Base-by-base conservation (phyloP, 2,113 vertebrate species). In the Athene cunicularia region DNA sequence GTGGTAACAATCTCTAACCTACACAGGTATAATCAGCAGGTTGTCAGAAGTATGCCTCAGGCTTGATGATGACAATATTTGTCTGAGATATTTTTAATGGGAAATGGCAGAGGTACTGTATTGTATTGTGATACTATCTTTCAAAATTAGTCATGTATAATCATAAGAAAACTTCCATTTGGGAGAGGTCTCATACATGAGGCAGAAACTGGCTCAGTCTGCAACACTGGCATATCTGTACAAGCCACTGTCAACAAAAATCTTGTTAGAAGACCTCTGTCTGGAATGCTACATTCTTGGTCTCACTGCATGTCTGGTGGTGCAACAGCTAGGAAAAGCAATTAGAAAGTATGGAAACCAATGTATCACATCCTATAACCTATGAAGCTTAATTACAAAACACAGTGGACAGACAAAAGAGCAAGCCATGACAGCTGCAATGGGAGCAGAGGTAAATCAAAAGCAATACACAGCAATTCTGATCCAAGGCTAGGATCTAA, bases 141-240 rank as follows among this genome's bases (percentile, higher is more conserved):
- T 89, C 85, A 70, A 94, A 96, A 89, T 95, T 95, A 97, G 86
- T 95, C 60, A 80, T 23, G 26, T 58, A 45, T 87, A 91, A 95
- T 91, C 58, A 80, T 68, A 56, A 89, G 43, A 74, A 75, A 89
- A 39, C 47, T 91, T 90, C 49, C 32, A 49, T 85, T 72, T 76
- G 45, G 20, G 35, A 96, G 47, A 81, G 45, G 45, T 67, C 21
- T 90, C 12, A 17, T 37, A 50, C 3, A 2, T 23, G 26, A 83
- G 10, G 21, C 56, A 90, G 72, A 32, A 86, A 60, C 32, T 35
- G 28, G 32, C 67, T 89, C 23, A 24, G 33, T 67, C 55, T 52
- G 23, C 59, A 82, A 74, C 50, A 33, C 62, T 33, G 47, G 11
- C 6, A 3, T 47, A 88, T 33, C 62, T 70, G 6, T 66, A 41